phyloP scores from a whole-genome alignment of 1,140 invertebrate genomes.

The Lucilia cuprina region DNA sequence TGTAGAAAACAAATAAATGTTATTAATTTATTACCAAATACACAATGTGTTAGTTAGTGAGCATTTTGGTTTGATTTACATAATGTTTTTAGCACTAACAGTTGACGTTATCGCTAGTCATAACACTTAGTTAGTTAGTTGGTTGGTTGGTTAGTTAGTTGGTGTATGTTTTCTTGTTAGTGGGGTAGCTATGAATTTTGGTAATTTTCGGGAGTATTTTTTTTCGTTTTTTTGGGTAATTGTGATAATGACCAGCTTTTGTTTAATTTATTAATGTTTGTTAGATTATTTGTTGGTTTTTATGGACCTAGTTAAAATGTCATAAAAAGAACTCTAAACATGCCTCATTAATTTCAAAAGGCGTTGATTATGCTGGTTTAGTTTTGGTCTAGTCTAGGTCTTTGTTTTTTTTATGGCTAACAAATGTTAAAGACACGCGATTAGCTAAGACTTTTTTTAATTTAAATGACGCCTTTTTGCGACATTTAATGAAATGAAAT shows the following conservation, averaged over 20 bases:
- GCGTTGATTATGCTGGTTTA: slow-evolving; percentile 42
- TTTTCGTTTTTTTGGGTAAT: slow-evolving; percentile 33
- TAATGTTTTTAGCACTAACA: slow-evolving; percentile 40
- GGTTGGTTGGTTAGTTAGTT: background rate
- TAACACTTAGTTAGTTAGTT: background rate
- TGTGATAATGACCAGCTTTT: slow-evolving; percentile 28
- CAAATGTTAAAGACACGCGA: background rate
- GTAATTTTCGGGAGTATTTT: background rate
- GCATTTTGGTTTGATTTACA: slow-evolving; percentile 37
- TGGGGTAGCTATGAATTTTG: no score
- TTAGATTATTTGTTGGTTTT: slow-evolving; percentile 29
- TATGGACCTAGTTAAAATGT: slow-evolving; percentile 60
- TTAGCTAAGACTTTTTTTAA: background rate
- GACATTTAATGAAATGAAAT: background rate
- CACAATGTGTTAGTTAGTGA: background rate
- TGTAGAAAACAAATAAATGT: background rate
- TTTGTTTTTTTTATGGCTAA: no score
- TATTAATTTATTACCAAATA: background rate
- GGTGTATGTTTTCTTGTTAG: background rate
- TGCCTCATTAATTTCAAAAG: slow-evolving; percentile 61
- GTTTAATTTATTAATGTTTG: slow-evolving; percentile 11
- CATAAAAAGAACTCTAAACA: slow-evolving; percentile 59
- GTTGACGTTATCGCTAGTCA: slow-evolving; percentile 39
- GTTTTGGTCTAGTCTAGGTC: background rate
- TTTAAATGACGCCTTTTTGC: background rate